Evolutionary conservation across 1,140 invertebrate species (phyloP), one percentile per base, ranked within the genome.

Genomic region (Bathynomus jamesi): DNA sequence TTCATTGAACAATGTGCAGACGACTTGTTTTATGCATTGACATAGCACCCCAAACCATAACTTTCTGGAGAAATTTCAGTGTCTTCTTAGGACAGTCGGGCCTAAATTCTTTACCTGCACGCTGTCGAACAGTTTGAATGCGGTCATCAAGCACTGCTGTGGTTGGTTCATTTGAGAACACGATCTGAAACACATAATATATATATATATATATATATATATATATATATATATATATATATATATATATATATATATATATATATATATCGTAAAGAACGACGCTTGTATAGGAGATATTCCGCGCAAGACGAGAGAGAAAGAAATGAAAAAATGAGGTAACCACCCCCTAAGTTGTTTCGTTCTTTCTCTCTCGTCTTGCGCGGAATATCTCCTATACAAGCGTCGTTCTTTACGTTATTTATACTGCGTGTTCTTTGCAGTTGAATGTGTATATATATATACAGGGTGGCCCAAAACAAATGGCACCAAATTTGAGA

Each of bases 21-120:
- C 68, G 75, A 24, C 78, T 70, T 30, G 68, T 61, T 24, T 76
- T 74, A 61, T 76, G 53, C 4, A 29, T 62, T 28, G 29, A 71
- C 21, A 79, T 76, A 17, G 64, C 67, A 32, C 66, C 69, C 78
- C 72, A 79, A 7, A 78, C 66, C 76, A 71, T 75, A 11, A 76
- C 69, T n/a, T 27, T 64, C 24, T 13, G 17, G 17, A 8, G 62
- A 64, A 27, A 64, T 64, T 64, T 64, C 1, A 64, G 3, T 17
- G 62, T 64, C 28, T 27, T 64, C 7, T 5, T 53, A 11, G 25
- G 7, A 64, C 62, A 64, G 17, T 64, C 62, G 25, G 62, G 62
- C 62, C 11, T 1, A 7, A 64, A 64, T 64, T 64, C 8, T 24
- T 29, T 13, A 53, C 40, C 8, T 64, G 62, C 17, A 11, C 4